phyloP scores from a whole-genome alignment of 1,140 invertebrate species.

The Helicoverpa zea region DNA sequence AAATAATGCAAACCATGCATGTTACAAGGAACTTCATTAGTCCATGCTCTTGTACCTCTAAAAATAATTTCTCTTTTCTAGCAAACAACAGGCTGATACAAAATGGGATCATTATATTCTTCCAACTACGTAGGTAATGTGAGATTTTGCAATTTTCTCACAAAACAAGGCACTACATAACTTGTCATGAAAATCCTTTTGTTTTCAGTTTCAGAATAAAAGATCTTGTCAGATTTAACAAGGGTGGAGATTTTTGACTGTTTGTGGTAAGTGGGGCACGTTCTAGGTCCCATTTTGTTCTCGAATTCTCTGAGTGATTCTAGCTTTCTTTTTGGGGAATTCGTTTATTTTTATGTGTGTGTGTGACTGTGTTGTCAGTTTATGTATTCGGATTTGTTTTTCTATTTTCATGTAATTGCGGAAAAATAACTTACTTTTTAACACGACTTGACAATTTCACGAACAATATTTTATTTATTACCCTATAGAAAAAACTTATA shows the following conservation, averaged over 20 bases:
- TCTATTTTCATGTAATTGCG: too few relatives aligned
- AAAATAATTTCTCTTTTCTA: too few relatives aligned
- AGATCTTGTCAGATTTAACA: constrained; percentile 25
- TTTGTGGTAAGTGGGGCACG: neutral
- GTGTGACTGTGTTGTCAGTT: neutral
- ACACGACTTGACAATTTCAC: too few relatives aligned
- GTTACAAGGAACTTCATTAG: too few relatives aligned
- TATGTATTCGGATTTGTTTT: neutral
- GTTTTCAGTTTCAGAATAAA: constrained; percentile 21
- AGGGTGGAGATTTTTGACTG: constrained; percentile 18
- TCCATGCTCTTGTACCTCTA: too few relatives aligned
- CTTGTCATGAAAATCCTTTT: constrained; percentile 10
- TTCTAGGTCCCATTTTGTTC: neutral
- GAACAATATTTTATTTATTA: too few relatives aligned
- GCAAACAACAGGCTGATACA: too few relatives aligned
- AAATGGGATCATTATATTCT: neutral
- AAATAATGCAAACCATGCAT: too few relatives aligned
- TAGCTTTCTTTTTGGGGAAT: neutral
- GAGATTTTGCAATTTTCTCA: constrained; percentile 12
- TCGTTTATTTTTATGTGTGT: neutral
- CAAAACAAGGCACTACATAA: neutral
- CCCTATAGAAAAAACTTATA: too few relatives aligned
- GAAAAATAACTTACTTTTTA: too few relatives aligned
- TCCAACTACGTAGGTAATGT: neutral
- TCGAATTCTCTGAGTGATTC: neutral